phyloP scores from a whole-genome alignment of 2,113 vertebrate genomes.

The Eubucco bourcierii region DNA sequence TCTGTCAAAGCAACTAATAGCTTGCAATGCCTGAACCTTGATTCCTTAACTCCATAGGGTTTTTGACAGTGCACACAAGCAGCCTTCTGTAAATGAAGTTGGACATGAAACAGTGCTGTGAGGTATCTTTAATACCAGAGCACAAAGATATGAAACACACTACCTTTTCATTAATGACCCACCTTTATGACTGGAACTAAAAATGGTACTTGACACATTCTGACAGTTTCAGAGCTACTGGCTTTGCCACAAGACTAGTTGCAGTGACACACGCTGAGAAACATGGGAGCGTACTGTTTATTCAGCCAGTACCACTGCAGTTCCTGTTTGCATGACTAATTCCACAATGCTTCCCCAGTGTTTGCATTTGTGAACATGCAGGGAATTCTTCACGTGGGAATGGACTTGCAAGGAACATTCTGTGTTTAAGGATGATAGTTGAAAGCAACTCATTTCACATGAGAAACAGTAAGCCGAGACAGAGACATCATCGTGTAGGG shows the following conservation, averaged over 20 bases:
- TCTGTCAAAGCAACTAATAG: not conserved
- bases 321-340: slow-evolving; percentile 54
- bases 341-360: slow-evolving; percentile 12
- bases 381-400: slow-evolving; percentile 15
- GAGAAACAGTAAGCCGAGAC: not conserved
- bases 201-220: not conserved
- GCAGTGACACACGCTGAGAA: slow-evolving; percentile 29
- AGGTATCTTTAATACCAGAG: not conserved
- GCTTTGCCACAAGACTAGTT: not conserved
- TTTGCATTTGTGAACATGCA: slow-evolving; percentile 41
- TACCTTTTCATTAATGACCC: not conserved
- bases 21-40: not conserved
- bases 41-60: not conserved
- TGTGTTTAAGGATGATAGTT: not conserved
- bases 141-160: not conserved
- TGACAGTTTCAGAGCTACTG: slow-evolving; percentile 17
- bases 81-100: not conserved
- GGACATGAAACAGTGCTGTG: not conserved
- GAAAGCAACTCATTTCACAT: slow-evolving; percentile 16
- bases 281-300: slow-evolving; percentile 25
- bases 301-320: not conserved
- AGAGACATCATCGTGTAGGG: not conserved
- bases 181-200: not conserved
- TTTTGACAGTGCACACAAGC: slow-evolving; percentile 8
- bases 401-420: not conserved